Base-by-base conservation (phyloP, 2,888 invertebrate species). In the Ormyrus thymus region DNA sequence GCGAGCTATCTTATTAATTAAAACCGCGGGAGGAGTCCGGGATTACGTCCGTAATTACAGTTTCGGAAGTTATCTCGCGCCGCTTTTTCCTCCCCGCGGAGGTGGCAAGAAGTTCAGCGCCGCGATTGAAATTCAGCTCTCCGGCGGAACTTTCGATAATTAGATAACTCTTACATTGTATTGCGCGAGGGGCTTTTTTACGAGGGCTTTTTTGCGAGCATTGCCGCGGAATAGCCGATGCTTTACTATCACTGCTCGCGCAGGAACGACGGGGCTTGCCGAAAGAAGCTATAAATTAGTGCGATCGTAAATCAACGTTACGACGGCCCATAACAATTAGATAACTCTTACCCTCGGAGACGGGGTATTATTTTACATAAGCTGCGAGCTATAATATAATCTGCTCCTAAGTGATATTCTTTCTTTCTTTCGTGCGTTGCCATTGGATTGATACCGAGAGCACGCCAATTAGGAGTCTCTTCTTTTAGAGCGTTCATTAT, bases 271-370 rank as follows among this genome's bases (percentile, higher is more conserved):
- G 59, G 50, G 15, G 59, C 43, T 46, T 64, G 13, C 11, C 29
- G 45, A n/a, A 76, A 45, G 53, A 62, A 43, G 61, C 51, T 9
- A 76, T 70, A 56, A 68, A 78, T 78, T 13, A 62, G 62, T 51
- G 11, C 11, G 29, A 51, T 64, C 64, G 58, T 69, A 74, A 64
- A 64, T 70, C 70, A 74, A 13, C 69, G 50, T 69, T 51, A 62
- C 69, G 58, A 74, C 56, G 29, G 15, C 53, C 11, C 50, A 62
- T 15, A 50, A 45, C 61, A 61, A 66, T 79, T 79, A 76, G 71
- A 68, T 75, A 79, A 79, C 69, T 50, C 66, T 61, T 66, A 74
- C 15, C 7, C 46, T 29, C 29, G 29, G 29, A 51, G 58, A 77
- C 72, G 59, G 29, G 29, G 59, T 29, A 45, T 55, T 64, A 70